Percentiles rank a stretch among this genome's conserved stretches.
Evolutionary conservation across 2,113 vertebrate species (phyloP).

Genomic region (Narcine bancroftii): DNA sequence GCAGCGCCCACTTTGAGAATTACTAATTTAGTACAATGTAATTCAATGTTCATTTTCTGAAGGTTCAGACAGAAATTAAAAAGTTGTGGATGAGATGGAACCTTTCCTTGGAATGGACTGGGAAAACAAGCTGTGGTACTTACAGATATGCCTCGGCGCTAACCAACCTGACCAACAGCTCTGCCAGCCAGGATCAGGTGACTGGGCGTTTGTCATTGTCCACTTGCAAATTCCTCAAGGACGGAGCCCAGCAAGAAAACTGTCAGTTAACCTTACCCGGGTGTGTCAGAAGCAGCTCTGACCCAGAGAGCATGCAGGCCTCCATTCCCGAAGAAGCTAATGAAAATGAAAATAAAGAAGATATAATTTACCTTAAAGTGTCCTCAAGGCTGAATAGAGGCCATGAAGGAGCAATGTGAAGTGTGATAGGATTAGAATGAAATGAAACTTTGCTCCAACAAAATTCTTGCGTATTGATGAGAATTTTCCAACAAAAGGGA

Average conservation of each 20-base stretch:
- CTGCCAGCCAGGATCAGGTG: constrained; percentile 70
- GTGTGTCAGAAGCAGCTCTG: constrained; percentile 73
- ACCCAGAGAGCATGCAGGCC: constrained; percentile 60
- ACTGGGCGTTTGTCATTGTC: constrained; percentile 56
- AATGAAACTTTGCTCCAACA: not conserved
- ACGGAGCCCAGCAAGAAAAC: constrained; percentile 40
- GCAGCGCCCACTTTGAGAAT: too few species aligned
- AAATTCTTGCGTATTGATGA: not conserved
- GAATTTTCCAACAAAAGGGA: not conserved
- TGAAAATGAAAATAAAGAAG: constrained; percentile 55
- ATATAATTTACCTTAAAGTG: constrained; percentile 59
- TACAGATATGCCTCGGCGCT: constrained; percentile 70
- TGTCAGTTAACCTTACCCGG: constrained; percentile 65
- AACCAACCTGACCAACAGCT: constrained; percentile 72
- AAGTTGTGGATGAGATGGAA: constrained; percentile 76
- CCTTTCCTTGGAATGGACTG: constrained; percentile 69
- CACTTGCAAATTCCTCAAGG: constrained; percentile 52
- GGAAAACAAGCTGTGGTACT: constrained; percentile 59
- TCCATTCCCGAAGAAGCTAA: constrained; percentile 58
- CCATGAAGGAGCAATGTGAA: constrained; percentile 56
- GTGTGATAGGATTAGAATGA: not conserved
- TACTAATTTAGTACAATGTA: not conserved
- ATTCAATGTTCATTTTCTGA: not conserved
- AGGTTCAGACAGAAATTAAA: constrained; percentile 82
- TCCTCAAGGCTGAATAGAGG: constrained; percentile 48